phyloP scores from a whole-genome alignment of 1,140 invertebrate genomes.

The Drosophila gunungcola region DNA sequence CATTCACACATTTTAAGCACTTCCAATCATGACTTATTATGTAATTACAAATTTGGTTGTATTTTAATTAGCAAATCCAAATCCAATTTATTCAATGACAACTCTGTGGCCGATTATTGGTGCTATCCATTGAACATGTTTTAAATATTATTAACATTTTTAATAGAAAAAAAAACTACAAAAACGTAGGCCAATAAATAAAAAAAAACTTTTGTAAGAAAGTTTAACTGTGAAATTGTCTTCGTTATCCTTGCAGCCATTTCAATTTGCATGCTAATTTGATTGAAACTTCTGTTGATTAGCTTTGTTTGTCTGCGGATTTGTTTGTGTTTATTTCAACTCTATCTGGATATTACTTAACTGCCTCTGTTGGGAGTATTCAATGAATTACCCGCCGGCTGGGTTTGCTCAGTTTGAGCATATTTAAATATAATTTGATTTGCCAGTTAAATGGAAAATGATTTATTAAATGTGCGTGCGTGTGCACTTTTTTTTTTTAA shows the following conservation, averaged over 20 bases:
- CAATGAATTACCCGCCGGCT: slow-evolving; percentile 21
- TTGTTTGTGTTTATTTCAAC: slow-evolving; percentile 24
- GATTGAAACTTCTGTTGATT: slow-evolving; percentile 36
- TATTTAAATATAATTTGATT: slow-evolving; percentile 74
- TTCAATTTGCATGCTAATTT: slow-evolving; percentile 39
- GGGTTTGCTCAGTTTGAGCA: slow-evolving; percentile 53
- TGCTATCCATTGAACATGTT: slow-evolving; percentile 2
- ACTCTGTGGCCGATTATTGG: background rate
- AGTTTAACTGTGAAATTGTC: background rate
- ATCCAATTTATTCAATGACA: slow-evolving; percentile 13
- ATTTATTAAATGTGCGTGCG: slow-evolving; percentile 57
- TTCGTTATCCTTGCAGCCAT: slow-evolving; percentile 9
- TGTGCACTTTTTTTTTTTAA: slow-evolving; percentile 6
- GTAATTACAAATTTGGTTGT: slow-evolving; percentile 14
- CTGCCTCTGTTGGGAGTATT: slow-evolving; percentile 1
- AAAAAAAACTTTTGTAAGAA: too few relatives aligned
- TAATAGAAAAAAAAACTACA: too few relatives aligned
- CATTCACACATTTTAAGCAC: background rate
- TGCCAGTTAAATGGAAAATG: slow-evolving; percentile 61
- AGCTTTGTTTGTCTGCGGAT: slow-evolving; percentile 19
- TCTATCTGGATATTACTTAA: background rate
- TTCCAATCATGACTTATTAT: background rate
- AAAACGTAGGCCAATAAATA: too few relatives aligned
- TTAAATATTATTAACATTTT: too few relatives aligned
- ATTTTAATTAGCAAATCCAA: slow-evolving; percentile 30